Percentiles rank a stretch among this genome's conserved stretches.
Conservation (phyloP, 2,888 invertebrate species). For the Malachius bipustulatus region DNA sequence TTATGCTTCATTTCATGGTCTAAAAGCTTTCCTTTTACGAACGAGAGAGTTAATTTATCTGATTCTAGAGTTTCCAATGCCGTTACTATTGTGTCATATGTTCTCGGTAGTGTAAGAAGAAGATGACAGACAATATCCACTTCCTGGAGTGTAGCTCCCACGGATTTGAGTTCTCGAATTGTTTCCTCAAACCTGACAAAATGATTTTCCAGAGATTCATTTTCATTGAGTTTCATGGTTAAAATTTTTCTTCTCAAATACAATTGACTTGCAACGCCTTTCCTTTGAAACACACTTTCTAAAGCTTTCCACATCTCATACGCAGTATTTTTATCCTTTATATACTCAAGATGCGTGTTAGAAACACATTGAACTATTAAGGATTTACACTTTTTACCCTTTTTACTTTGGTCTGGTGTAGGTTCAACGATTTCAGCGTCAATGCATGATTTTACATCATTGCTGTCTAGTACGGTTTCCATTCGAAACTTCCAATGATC, state of each 20-base stretch:
- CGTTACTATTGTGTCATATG: conserved; percentile 20
- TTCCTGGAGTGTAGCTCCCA: conserved; percentile 16
- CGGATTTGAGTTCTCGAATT: conserved; percentile 18
- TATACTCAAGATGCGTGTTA: conserved; percentile 20
- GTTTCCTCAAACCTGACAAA: no score
- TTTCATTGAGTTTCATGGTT: conserved; percentile 17
- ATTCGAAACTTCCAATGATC: conserved; percentile 18
- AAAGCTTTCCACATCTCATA: conserved; percentile 23
- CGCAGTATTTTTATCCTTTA: conserved; percentile 21
- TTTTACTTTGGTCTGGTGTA: conserved; percentile 9
- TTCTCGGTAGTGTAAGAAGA: conserved; percentile 13
- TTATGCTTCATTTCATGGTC: conserved; percentile 18
- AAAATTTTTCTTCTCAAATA: conserved; percentile 21
- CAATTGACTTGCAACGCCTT: conserved; percentile 21
- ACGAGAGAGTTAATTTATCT: conserved; percentile 14
- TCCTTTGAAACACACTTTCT: conserved; percentile 20
- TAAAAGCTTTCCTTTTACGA: conserved; percentile 20
- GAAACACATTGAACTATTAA: conserved; percentile 21
- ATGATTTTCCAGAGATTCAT: conserved; percentile 18
- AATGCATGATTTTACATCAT: conserved; percentile 16
- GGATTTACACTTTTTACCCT: conserved; percentile 19
- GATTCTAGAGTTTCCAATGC: conserved; percentile 18
- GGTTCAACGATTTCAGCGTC: conserved; percentile 11
- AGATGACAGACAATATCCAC: conserved; percentile 20
- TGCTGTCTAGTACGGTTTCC: conserved; percentile 15